Evolutionary conservation across 1,140 invertebrate genomes (phyloP).

Genomic region (Dreissena rostriformis): DNA sequence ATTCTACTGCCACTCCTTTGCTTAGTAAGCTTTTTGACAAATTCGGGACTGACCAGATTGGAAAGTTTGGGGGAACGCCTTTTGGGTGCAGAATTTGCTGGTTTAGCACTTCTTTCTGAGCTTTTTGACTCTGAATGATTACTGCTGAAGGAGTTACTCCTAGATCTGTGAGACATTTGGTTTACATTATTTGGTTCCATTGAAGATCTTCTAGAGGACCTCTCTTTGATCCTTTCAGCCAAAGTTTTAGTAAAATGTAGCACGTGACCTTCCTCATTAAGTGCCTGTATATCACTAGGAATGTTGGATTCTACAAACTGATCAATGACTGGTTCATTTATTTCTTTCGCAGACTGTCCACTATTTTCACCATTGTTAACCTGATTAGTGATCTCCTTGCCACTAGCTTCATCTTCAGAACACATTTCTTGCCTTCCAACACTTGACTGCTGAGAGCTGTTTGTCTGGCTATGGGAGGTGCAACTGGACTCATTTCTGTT

Average conservation of each 20-base stretch:
- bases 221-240: conserved; percentile 45
- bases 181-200: conserved; percentile 26
- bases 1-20: conserved; percentile 28
- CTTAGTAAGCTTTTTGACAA: conserved; percentile 8
- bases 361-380: too few relatives aligned
- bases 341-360: not conserved
- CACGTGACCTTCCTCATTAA: not conserved
- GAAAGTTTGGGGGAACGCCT: not conserved
- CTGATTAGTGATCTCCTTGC: too few relatives aligned
- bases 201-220: conserved; percentile 26
- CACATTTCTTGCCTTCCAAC: too few relatives aligned
- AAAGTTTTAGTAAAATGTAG: conserved; percentile 36
- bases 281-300: conserved; percentile 28
- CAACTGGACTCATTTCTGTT: not conserved
- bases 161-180: conserved; percentile 17
- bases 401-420: not conserved
- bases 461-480: too few relatives aligned
- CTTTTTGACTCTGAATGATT: conserved; percentile 3
- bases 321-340: conserved; percentile 17
- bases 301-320: not conserved
- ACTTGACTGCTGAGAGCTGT: too few relatives aligned
- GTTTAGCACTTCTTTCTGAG: too few relatives aligned
- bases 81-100: too few relatives aligned
- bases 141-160: conserved; percentile 37
- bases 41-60: not conserved